phyloP scores from a whole-genome alignment of 2,888 invertebrate genomes.

The Syritta pipiens region DNA sequence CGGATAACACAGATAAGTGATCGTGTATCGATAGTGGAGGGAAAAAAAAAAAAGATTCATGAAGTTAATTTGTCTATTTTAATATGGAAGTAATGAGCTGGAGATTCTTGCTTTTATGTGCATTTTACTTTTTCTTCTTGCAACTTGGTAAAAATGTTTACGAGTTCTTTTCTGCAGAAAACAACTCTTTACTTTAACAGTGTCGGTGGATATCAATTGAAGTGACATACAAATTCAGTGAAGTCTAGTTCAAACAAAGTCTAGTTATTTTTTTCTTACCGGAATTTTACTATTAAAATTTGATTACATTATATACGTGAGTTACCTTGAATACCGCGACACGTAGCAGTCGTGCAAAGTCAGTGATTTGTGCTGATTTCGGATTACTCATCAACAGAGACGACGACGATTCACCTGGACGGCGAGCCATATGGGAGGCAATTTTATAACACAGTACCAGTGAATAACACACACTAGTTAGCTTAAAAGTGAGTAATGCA shows the following conservation, averaged over 20 bases:
- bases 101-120: constrained; percentile 71
- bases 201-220: not conserved
- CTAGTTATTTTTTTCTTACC: no score
- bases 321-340: constrained; percentile 5
- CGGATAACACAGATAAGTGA: constrained; percentile 12
- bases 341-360: constrained; percentile 1
- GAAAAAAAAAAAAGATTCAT: no score
- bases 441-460: constrained; percentile 23
- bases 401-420: constrained; percentile 34
- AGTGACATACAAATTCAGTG: constrained; percentile 16
- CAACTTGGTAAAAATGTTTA: constrained; percentile 64
- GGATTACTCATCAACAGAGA: constrained; percentile 55
- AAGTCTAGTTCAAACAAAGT: no score
- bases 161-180: constrained; percentile 41
- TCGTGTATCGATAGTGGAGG: constrained; percentile 11
- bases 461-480: constrained; percentile 7
- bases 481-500: constrained; percentile 31
- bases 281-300: constrained; percentile 8
- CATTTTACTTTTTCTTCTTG: constrained; percentile 71
- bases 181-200: constrained; percentile 21
- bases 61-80: not conserved
- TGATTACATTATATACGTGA: no score
- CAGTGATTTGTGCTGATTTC: constrained; percentile 36
- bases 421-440: constrained; percentile 31
- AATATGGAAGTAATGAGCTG: constrained; percentile 72